phyloP scores from a whole-genome alignment of 2,888 invertebrate genomes.

The Brachyopa scutellaris region DNA sequence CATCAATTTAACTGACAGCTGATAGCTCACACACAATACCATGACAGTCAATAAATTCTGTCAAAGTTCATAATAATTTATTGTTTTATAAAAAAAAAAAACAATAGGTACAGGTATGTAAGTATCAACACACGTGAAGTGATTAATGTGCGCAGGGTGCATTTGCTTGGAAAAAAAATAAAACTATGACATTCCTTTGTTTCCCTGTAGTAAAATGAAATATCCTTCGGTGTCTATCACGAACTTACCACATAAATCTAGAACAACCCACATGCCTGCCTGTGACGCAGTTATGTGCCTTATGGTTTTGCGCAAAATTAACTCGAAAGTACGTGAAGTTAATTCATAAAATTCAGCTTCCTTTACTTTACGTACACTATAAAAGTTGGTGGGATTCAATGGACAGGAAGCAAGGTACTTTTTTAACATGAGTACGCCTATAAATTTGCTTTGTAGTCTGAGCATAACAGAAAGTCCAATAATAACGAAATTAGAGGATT shows the following conservation, averaged over 20 bases:
- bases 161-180: not conserved
- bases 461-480: too few species aligned
- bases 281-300: not conserved
- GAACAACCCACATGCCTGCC: not conserved
- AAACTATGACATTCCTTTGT: too few species aligned
- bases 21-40: too few species aligned
- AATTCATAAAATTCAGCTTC: not conserved
- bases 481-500: too few species aligned
- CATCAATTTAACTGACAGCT: too few species aligned
- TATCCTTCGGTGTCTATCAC: conserved; percentile 8
- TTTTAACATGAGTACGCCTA: too few species aligned
- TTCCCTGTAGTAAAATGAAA: not conserved
- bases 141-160: conserved; percentile 2
- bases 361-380: too few species aligned
- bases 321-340: conserved; percentile 1
- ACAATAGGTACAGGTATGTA: not conserved
- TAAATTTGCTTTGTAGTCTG: too few species aligned
- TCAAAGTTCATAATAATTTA: not conserved
- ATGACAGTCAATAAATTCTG: conserved; percentile 12
- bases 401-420: too few species aligned
- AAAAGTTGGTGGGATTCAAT: too few species aligned
- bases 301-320: not conserved
- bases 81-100: not conserved
- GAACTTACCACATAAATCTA: not conserved
- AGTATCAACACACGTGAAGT: not conserved